Conservation (phyloP, 2,888 invertebrate species). For the Noctua janthina region DNA sequence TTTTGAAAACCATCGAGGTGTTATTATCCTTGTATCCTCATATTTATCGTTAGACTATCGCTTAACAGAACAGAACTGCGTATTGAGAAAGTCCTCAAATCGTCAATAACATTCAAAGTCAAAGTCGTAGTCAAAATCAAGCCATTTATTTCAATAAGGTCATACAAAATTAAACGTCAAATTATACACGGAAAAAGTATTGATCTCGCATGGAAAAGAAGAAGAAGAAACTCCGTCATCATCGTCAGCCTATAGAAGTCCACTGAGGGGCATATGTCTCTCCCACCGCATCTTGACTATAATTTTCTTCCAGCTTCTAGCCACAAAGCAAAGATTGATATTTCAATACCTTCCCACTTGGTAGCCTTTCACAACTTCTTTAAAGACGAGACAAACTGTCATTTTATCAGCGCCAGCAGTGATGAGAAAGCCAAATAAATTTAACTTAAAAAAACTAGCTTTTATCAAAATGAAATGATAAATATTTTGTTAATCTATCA, state of each 20-base stretch:
- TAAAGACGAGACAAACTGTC: no score
- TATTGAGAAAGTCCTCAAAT: neutral
- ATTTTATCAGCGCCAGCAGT: no score
- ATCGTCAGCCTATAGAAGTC: no score
- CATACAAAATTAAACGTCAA: neutral
- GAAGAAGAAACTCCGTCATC: no score
- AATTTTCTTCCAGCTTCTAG: no score
- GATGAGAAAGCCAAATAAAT: no score
- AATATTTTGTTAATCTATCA: no score
- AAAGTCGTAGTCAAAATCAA: neutral
- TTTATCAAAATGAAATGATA: no score
- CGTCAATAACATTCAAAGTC: neutral
- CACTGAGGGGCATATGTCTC: no score
- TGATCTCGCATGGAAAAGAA: neutral
- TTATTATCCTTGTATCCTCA: neutral
- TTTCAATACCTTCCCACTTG: neutral
- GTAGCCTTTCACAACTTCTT: no score
- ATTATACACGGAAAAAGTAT: neutral
- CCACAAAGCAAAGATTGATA: neutral
- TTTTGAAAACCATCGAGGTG: neutral
- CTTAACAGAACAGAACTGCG: neutral
- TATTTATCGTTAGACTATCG: neutral
- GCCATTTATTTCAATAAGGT: neutral
- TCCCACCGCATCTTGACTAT: no score
- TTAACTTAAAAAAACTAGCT: no score